Percentiles rank a stretch among this genome's conserved stretches.
phyloP scores from a whole-genome alignment of 2,113 vertebrate genomes.

The Vulpes vulpes region DNA sequence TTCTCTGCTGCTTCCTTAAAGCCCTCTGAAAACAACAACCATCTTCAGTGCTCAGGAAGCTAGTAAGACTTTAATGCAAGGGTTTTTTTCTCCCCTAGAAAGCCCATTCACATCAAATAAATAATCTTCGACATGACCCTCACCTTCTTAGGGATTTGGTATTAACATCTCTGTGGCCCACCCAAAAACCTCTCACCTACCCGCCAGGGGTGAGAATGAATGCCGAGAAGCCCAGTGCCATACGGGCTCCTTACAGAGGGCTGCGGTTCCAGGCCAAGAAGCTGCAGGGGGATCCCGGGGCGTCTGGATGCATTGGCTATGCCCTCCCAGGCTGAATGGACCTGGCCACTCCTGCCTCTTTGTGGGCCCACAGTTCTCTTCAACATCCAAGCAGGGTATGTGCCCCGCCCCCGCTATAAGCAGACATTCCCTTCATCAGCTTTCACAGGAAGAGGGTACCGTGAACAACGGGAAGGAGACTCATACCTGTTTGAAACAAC shows the following conservation, averaged over 20 bases:
- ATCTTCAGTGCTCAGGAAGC: background rate
- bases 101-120: background rate
- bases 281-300: background rate
- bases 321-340: background rate
- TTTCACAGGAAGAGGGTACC: background rate
- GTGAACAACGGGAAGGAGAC: background rate
- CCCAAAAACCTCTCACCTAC: background rate
- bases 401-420: rapidly evolving
- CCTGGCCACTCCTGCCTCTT: background rate
- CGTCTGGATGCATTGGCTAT: background rate
- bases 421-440: background rate
- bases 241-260: background rate
- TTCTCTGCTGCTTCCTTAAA: constrained; percentile 99
- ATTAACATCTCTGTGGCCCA: background rate
- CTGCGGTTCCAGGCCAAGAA: background rate
- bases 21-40: constrained; percentile 91
- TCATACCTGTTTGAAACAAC: background rate
- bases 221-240: rapidly evolving
- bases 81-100: background rate
- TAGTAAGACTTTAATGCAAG: rapidly evolving
- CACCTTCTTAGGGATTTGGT: background rate
- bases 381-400: background rate
- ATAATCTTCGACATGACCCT: rapidly evolving
- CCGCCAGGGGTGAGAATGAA: background rate
- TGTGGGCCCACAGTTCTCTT: background rate